phyloP scores from a whole-genome alignment of 2,113 vertebrate genomes.

The Scolopax mira region DNA sequence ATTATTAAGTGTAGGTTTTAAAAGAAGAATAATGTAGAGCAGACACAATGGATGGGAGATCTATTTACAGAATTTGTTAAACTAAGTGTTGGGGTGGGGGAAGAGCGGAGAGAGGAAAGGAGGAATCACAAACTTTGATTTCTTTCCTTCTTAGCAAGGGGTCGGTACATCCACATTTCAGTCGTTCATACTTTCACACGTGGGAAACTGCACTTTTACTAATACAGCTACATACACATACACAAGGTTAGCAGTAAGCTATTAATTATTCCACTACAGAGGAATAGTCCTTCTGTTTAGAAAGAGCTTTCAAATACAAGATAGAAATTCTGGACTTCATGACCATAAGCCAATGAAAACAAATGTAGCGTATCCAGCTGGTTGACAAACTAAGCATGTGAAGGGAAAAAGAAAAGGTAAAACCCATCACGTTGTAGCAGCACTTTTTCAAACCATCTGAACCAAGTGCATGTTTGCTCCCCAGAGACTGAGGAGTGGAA shows the following conservation, averaged over 20 bases:
- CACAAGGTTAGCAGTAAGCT: slow-evolving; percentile 70
- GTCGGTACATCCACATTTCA: slow-evolving; percentile 14
- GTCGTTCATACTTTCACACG: slow-evolving; percentile 54
- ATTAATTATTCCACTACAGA: slow-evolving; percentile 57
- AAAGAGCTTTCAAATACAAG: slow-evolving; percentile 63
- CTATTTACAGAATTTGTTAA: slow-evolving; percentile 73
- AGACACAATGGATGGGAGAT: slow-evolving; percentile 41
- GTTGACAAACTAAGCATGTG: slow-evolving; percentile 45
- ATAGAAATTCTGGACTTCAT: slow-evolving; percentile 38
- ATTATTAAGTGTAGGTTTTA: slow-evolving; percentile 58
- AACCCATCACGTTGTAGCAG: slow-evolving; percentile 41
- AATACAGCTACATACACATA: slow-evolving; percentile 67
- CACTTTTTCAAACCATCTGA: slow-evolving; percentile 61
- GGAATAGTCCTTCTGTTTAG: slow-evolving; percentile 69
- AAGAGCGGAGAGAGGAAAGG: neutral
- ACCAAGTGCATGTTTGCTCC: slow-evolving; percentile 68
- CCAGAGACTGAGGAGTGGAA: slow-evolving; percentile 54
- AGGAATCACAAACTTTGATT: neutral
- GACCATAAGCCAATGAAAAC: slow-evolving; percentile 64
- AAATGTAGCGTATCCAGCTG: slow-evolving; percentile 42
- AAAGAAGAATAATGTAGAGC: slow-evolving; percentile 63
- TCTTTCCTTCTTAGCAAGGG: slow-evolving; percentile 20
- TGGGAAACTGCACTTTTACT: slow-evolving; percentile 63
- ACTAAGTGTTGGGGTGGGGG: slow-evolving; percentile 1
- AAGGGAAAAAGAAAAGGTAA: slow-evolving; percentile 48